A percentile compares a stretch with the other conserved stretches of the same genome.
These are phyloP conservation scores for Apistogramma diplotaenia DNA, from an alignment of 2,113 vertebrate species.

Conservation along the genomic window DNA sequence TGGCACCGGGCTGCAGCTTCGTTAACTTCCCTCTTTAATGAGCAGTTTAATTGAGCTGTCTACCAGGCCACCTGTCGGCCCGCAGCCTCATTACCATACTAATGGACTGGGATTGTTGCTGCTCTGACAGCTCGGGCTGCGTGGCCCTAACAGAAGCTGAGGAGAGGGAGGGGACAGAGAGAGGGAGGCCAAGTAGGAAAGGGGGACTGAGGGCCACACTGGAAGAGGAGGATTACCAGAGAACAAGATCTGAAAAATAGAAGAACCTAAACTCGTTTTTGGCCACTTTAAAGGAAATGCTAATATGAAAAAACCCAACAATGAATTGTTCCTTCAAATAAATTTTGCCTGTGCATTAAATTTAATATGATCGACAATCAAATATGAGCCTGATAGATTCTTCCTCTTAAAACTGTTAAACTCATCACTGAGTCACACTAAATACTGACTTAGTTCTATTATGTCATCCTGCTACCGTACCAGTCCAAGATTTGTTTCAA, in stretches of 20 bases:
- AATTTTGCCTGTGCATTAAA: not conserved
- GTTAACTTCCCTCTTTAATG: conserved; percentile 99
- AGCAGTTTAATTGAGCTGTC: conserved; percentile 99
- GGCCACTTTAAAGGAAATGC: not conserved
- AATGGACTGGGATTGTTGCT: conserved; percentile 98
- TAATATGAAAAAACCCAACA: not conserved
- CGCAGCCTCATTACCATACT: conserved; percentile 99
- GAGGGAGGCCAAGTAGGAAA: conserved; percentile 31
- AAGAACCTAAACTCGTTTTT: not conserved
- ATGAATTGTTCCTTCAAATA: not conserved
- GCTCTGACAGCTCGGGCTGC: conserved; percentile 90
- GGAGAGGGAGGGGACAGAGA: conserved; percentile 6
- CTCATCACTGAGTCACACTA: not conserved
- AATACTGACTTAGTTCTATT: not conserved
- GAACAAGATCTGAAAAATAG: not conserved
- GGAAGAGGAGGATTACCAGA: conserved; percentile 24
- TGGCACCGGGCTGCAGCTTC: conserved; percentile 94
- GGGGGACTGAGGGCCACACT: conserved; percentile 6
- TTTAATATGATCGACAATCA: not conserved
- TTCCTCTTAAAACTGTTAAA: not conserved
- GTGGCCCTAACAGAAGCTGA: conserved; percentile 72
- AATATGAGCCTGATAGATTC: not conserved
- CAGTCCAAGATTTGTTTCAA: no score
- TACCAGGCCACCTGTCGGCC: conserved; percentile 99
- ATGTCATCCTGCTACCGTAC: no score